Evolutionary conservation across 1,140 invertebrate species (phyloP).

Genomic region (Potamilus streckersoni): DNA sequence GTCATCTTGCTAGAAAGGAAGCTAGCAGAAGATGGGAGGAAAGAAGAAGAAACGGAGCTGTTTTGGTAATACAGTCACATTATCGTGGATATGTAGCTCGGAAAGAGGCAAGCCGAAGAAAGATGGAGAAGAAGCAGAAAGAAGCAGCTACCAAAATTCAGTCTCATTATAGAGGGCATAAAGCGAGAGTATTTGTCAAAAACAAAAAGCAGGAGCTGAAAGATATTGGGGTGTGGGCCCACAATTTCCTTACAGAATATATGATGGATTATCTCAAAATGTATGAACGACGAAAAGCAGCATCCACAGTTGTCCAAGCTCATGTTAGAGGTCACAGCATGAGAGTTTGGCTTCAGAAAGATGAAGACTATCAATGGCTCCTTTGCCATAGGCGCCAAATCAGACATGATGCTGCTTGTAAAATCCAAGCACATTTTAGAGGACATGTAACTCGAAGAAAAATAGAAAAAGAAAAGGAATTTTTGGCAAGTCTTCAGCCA

Average conservation of each 20-base stretch:
- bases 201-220: constrained; percentile 3
- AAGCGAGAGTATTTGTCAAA: constrained; percentile 3
- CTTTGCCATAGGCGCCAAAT: too few species aligned
- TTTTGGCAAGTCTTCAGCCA: constrained; percentile 22
- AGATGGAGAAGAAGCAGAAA: background rate
- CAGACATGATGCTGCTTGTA: background rate
- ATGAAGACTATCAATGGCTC: background rate
- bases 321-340: background rate
- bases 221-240: constrained; percentile 5
- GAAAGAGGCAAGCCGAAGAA: background rate
- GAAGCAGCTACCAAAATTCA: constrained; percentile 15
- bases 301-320: background rate
- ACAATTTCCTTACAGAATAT: background rate
- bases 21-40: background rate
- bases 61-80: background rate
- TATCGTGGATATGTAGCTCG: background rate
- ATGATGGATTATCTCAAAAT: background rate
- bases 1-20: background rate
- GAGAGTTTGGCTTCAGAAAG: background rate
- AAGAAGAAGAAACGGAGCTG: background rate
- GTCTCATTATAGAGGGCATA: constrained; percentile 16
- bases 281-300: background rate
- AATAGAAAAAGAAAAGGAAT: constrained; percentile 13
- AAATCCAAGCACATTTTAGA: background rate
- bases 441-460: background rate